phyloP scores from a whole-genome alignment of 2,113 vertebrate species.

The Anhinga rufa region DNA sequence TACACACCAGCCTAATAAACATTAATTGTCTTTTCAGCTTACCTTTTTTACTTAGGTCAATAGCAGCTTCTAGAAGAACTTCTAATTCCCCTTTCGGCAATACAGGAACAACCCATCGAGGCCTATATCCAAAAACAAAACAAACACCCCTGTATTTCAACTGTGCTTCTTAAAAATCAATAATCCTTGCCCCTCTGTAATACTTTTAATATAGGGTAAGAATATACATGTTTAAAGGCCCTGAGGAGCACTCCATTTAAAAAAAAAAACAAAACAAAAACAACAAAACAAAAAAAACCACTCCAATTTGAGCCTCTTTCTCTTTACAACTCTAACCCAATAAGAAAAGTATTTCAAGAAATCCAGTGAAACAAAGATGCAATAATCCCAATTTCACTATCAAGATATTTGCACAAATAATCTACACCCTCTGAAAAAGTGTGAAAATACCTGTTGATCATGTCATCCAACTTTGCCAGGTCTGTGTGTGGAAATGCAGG shows the following conservation, averaged over 20 bases:
- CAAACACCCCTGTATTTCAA: background rate
- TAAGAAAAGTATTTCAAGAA: background rate
- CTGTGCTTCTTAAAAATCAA: background rate
- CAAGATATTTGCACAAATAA: background rate
- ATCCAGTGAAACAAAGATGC: background rate
- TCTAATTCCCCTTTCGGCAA: constrained; percentile 99
- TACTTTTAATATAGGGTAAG: background rate
- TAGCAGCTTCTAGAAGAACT: constrained; percentile 99
- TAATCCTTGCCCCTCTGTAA: background rate
- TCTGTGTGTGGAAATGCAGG: constrained; percentile 98
- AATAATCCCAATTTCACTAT: background rate
- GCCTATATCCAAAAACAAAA: constrained; percentile 73
- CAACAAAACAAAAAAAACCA: background rate
- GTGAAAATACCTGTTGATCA: constrained; percentile 93
- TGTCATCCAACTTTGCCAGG: constrained; percentile 99
- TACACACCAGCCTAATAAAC: background rate
- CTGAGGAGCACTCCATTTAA: background rate
- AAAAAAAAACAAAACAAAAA: background rate
- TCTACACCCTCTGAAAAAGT: background rate
- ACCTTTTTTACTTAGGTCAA: constrained; percentile 99
- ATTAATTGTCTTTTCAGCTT: constrained; percentile 25
- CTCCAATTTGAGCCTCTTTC: background rate
- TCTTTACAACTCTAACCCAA: background rate
- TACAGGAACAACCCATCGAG: constrained; percentile 99
- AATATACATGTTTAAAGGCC: background rate